phyloP scores from a whole-genome alignment of 2,797 vertebrate genomes.

The Glyptemys insculpta region DNA sequence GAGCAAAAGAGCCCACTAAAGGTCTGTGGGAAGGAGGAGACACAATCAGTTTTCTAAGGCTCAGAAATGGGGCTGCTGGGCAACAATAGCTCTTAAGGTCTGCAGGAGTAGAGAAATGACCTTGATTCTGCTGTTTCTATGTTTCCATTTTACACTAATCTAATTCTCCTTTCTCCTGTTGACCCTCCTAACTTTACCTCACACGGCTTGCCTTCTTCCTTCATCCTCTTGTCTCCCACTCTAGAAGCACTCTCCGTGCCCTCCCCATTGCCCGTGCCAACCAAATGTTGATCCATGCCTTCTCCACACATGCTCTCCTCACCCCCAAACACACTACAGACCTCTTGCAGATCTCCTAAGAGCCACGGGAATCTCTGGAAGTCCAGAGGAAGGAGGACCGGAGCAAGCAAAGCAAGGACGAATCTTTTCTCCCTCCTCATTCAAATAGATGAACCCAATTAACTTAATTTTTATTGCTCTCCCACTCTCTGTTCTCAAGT shows the following conservation, averaged over 20 bases:
- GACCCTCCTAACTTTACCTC: background rate
- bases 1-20: background rate
- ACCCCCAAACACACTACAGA: too few relatives aligned
- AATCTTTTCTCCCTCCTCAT: background rate
- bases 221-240: background rate
- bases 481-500: background rate
- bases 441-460: background rate
- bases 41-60: background rate
- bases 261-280: background rate
- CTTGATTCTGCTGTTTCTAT: background rate
- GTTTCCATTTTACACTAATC: background rate
- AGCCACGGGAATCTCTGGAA: background rate
- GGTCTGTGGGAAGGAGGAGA: background rate
- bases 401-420: background rate
- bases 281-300: background rate
- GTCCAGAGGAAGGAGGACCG: background rate
- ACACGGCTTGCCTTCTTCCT: background rate
- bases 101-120: background rate
- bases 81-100: background rate
- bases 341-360: background rate
- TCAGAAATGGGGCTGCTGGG: background rate
- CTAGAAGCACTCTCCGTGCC: background rate
- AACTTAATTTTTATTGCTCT: background rate
- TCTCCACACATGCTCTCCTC: too few relatives aligned
- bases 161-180: background rate